Evolutionary conservation across 2,888 invertebrate species (phyloP), one percentile per base, ranked within the genome.

Genomic region (Patella caerulea): DNA sequence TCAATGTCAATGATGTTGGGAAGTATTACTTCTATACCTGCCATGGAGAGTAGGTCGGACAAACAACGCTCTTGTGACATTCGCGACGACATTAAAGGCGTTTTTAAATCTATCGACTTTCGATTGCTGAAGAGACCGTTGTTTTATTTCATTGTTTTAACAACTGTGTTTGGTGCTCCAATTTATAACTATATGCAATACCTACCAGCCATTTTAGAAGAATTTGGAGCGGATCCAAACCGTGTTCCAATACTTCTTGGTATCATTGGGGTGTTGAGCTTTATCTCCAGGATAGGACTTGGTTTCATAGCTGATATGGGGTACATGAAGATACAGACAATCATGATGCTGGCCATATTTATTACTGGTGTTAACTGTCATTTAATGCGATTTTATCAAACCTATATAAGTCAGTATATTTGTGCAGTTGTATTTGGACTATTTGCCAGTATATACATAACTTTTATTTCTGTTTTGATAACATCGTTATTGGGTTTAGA

Each of bases 401-500:
- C 76, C 15, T 83, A 84, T 54, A 45, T 73, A 7, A 76, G 78
- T 5, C 76, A 86, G 54, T 72, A 83, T 24, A 75, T 83, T 17
- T 83, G 82, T 71, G 82, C 81, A 17, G 83, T 80, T 1, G 59
- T 84, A 17, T 80, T 82, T 71, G 87, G 86, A 7, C 34, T 83
- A 14, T 83, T 85, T 53, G 82, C 83, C 4, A 80, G 85, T 3
- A 80, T 82, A 11, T 84, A 83, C 74, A 82, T 82, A 71, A 83
- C 82, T 24, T 59, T 87, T 72, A 81, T 82, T 24, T 80, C 85
- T 2, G 80, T 85, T 9, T 72, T 85, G 17, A 75, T 86, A 11
- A 84, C 83, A 1, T 85, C 86, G 29, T 83, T 86, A 24, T 81
- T 85, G 1, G 87, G 87, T 9, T 54, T 86, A n/a, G 83, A 81